A percentile compares a stretch with the other conserved stretches of the same genome.
These are phyloP conservation scores for Actinia tenebrosa DNA, from an alignment of 64 coral and sea anemone species.

Conservation along the genomic window DNA sequence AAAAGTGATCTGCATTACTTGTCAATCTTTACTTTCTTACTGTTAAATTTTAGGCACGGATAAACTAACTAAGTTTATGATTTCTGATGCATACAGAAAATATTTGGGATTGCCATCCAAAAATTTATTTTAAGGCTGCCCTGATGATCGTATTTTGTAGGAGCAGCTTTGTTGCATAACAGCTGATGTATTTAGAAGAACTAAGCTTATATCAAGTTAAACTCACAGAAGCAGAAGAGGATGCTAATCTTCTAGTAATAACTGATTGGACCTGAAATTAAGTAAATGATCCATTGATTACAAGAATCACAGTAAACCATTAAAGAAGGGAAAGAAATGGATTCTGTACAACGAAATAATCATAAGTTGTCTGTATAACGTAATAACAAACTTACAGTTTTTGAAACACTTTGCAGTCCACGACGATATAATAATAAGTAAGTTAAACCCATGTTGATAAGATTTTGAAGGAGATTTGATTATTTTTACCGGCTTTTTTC, in stretches of 20 bases:
- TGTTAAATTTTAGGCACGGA: no score
- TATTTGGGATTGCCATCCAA: no score
- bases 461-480: background rate
- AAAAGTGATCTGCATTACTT: no score
- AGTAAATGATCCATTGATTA: background rate
- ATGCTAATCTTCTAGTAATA: constrained; percentile 23
- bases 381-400: constrained; percentile 14
- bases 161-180: background rate
- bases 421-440: constrained; percentile 31
- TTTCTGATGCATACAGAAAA: no score
- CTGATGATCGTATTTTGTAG: no score
- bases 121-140: no score
- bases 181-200: no score
- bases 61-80: no score
- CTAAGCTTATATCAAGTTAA: background rate
- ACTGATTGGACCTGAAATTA: constrained; percentile 29
- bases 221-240: constrained; percentile 30
- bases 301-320: background rate
- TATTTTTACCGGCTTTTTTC: background rate
- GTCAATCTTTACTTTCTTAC: no score
- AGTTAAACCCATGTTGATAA: constrained; percentile 24
- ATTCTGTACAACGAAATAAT: no score
- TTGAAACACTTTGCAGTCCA: constrained; percentile 29
- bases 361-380: background rate
- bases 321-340: background rate